Percentiles rank a stretch among this genome's conserved stretches.
Conservation (phyloP, 2,113 vertebrate genomes). For the Callithrix jacchus region DNA sequence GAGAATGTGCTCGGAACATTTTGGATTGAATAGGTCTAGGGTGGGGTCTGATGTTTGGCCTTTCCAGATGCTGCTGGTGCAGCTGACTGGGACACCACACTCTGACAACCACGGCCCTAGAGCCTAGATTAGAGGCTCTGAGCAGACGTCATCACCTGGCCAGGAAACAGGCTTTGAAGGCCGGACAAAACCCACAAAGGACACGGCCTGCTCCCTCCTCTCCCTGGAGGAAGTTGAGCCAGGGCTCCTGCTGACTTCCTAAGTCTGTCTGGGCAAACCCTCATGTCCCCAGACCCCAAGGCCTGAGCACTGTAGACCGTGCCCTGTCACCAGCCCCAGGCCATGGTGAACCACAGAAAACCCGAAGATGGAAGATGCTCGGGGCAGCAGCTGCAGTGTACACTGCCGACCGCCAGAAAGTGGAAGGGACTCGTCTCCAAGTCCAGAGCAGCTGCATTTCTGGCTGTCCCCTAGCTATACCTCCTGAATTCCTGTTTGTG, state of each 20-base stretch:
- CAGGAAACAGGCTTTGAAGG: neutral
- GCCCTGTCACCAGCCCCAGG: neutral
- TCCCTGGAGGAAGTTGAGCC: neutral
- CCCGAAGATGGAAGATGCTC: neutral
- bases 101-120: neutral
- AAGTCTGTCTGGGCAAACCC: neutral
- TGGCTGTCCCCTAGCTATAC: neutral
- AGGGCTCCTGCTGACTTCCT: neutral
- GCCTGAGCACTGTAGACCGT: neutral
- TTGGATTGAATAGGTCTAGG: neutral
- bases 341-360: neutral
- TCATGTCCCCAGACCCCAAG: neutral
- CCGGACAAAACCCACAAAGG: neutral
- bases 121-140: neutral
- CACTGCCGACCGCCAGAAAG: rapidly evolving
- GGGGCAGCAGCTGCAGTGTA: neutral
- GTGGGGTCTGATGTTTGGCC: neutral
- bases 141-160: neutral
- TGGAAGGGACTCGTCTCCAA: neutral
- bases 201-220: neutral
- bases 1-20: neutral
- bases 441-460: neutral
- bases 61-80: neutral
- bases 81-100: neutral
- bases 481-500: neutral